phyloP scores from a whole-genome alignment of 2,888 invertebrate species.

The Abscondita cerata region DNA sequence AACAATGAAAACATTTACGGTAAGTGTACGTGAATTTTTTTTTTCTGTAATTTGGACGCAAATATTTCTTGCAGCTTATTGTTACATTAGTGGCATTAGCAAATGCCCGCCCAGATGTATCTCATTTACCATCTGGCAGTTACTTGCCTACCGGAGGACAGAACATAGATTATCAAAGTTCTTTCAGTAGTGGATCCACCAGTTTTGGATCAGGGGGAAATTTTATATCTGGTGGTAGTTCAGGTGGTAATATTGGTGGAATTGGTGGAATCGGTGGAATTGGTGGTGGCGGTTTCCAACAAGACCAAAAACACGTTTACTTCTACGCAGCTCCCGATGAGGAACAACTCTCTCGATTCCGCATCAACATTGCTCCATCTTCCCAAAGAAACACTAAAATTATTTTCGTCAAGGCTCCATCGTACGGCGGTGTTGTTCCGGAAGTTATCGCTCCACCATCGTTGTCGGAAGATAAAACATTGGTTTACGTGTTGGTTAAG shows the following conservation, averaged over 20 bases:
- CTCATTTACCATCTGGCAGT: conserved; percentile 12
- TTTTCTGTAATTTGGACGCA: conserved; percentile 2
- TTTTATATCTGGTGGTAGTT: neutral
- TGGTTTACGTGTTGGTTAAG: conserved; percentile 56
- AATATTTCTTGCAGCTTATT: conserved; percentile 41
- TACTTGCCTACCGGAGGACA: conserved; percentile 9
- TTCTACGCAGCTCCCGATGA: conserved; percentile 55
- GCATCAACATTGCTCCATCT: conserved; percentile 46
- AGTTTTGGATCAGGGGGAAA: neutral
- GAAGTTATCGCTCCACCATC: conserved; percentile 44
- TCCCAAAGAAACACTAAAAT: conserved; percentile 58
- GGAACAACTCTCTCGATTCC: conserved; percentile 43
- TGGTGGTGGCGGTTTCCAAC: conserved; percentile 12
- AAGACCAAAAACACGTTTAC: conserved; percentile 51
- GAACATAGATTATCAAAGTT: neutral
- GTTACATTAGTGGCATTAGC: conserved; percentile 53
- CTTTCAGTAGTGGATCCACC: neutral
- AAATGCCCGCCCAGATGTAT: conserved; percentile 7
- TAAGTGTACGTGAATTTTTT: conserved; percentile 17
- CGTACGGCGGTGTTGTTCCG: conserved; percentile 41
- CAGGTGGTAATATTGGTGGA: neutral
- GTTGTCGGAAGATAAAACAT: conserved; percentile 52
- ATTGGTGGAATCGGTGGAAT: neutral
- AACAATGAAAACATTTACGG: conserved; percentile 15
- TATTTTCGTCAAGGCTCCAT: conserved; percentile 60